Evolutionary conservation across 2,888 invertebrate species (phyloP).

Genomic region (Rhagonycha lutea): DNA sequence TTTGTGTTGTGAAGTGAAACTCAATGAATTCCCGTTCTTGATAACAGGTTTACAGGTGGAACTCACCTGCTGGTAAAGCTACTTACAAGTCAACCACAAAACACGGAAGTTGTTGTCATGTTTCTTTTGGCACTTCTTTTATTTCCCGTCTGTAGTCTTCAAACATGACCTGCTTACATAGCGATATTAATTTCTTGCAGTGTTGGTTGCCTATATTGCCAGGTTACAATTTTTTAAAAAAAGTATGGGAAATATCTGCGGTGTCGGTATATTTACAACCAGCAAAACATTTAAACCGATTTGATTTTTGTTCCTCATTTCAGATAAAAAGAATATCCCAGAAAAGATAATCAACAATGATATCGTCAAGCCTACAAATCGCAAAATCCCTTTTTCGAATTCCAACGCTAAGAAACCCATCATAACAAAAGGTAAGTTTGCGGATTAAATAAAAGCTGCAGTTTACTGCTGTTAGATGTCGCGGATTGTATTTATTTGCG

Average conservation of each 20-base stretch:
- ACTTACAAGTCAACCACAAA: constrained; percentile 20
- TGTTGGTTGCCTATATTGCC: neutral
- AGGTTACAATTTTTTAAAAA: neutral
- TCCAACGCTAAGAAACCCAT: constrained; percentile 46
- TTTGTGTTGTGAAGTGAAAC: neutral
- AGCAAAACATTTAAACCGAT: neutral
- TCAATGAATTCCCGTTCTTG: neutral
- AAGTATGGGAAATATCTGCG: neutral
- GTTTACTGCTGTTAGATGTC: neutral
- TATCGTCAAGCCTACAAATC: constrained; percentile 31
- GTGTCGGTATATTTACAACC: neutral
- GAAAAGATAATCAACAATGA: constrained; percentile 36
- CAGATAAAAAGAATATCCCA: constrained; percentile 43
- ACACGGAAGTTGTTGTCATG: constrained; percentile 18
- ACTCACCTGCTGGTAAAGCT: constrained; percentile 32
- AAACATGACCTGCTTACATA: neutral
- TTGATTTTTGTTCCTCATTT: neutral
- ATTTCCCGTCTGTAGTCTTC: neutral
- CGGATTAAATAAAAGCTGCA: neutral
- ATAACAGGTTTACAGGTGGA: constrained; percentile 33
- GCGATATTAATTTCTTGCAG: neutral
- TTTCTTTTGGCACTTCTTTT: neutral
- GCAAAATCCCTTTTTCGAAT: constrained; percentile 38
- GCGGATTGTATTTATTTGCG: neutral
- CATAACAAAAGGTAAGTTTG: constrained; percentile 35